Percentiles rank a stretch among this genome's conserved stretches.
phyloP scores from a whole-genome alignment of 2,888 invertebrate species.

The Dicycla oo region DNA sequence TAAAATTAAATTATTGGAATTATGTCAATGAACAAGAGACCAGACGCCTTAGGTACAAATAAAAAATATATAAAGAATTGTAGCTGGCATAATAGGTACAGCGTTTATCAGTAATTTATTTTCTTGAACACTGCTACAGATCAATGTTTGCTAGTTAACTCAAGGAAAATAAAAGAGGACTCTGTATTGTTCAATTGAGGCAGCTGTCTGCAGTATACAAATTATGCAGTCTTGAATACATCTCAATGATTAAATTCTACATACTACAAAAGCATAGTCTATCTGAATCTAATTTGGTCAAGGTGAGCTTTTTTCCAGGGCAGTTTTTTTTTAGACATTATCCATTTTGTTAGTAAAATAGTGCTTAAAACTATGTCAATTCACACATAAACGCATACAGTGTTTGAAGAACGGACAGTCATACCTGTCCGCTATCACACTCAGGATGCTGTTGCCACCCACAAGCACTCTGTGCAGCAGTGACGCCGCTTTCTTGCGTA shows the following conservation, averaged over 20 bases:
- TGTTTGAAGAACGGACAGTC: too few relatives aligned
- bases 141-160: conserved; percentile 23
- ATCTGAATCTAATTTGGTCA: conserved; percentile 27
- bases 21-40: not conserved
- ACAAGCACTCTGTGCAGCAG: too few relatives aligned
- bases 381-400: too few relatives aligned
- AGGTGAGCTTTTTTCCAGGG: conserved; percentile 12
- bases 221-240: conserved; percentile 14
- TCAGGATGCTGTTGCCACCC: too few relatives aligned
- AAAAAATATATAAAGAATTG: conserved; percentile 18
- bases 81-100: conserved; percentile 2
- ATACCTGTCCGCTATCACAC: too few relatives aligned
- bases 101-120: conserved; percentile 51
- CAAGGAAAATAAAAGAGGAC: conserved; percentile 45
- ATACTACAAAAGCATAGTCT: conserved; percentile 8
- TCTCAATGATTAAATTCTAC: conserved; percentile 12
- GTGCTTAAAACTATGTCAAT: too few relatives aligned
- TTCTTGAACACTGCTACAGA: conserved; percentile 13
- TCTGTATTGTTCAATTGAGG: conserved; percentile 56
- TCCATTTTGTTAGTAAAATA: too few relatives aligned
- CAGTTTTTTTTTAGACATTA: too few relatives aligned
- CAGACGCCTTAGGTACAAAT: conserved; percentile 6
- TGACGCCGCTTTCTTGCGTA: too few relatives aligned
- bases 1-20: not conserved
- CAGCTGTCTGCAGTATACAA: conserved; percentile 15